Base-by-base conservation (phyloP, 1,140 invertebrate species). In the Drosophila dunni region DNA sequence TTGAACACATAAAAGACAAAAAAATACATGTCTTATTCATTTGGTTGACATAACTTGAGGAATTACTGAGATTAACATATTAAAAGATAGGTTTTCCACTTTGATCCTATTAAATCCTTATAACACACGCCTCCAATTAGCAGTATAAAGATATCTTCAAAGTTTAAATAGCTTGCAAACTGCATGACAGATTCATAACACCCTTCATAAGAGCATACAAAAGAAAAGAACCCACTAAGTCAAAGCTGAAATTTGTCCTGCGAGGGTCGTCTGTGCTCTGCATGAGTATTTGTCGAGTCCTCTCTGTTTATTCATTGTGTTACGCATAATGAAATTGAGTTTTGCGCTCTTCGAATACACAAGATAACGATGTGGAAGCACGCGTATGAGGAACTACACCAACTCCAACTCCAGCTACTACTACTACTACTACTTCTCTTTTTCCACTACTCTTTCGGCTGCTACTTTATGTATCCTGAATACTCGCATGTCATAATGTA, bases 291-390 rank as follows among this genome's bases (percentile, higher is more conserved):
- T 53, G 50, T 4, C 11, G 36, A n/a, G 48, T n/a, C 6, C 15
- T 44, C 46, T 15, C 36, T 15, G 9, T 44, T 53, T 60, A 60
- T 24, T 34, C 40, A 64, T 64, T 63, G 61, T 63, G 34, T 42
- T 63, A 63, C 61, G 61, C 61, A 63, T 63, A 63, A 63, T 63
- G 61, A 63, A 63, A 63, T 63, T 64, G 62, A 54, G 50, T 64
- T 54, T 64, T 54, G 40, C 44, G 62, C 48, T 46, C 48, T 24
- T 13, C 38, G 56, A 42, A 44, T 58, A 58, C 56, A 58, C 24
- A 29, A 29, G 24, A 29, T 58, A 58, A 58, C 56, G 29, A 40
- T n/a, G 20, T 9, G 17, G 10, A 17, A 33, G 11, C 48, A n/a
- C 29, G 10, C 7, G 33, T 51, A 51, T 46, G 40, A 42, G 40